These are phyloP conservation scores for Caenorhabditis sinica DNA, from an alignment of 2,888 invertebrate species.

Conservation along the genomic window DNA sequence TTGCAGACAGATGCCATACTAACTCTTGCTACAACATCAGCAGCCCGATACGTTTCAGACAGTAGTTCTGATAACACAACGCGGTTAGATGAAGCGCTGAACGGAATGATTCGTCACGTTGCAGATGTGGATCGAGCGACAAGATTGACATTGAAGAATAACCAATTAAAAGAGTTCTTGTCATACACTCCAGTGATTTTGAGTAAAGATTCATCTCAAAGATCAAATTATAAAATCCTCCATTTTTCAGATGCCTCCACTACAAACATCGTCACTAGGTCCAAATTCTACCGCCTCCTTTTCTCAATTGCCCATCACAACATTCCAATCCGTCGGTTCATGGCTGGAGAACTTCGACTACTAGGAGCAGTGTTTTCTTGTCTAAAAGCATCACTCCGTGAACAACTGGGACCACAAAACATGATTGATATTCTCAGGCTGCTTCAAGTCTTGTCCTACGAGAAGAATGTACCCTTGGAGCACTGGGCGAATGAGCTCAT, in stretches of 20 bases:
- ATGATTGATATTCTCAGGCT: conserved; percentile 79
- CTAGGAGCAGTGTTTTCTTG: conserved; percentile 74
- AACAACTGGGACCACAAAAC: conserved; percentile 80
- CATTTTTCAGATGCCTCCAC: conserved; percentile 54
- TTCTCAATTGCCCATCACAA: conserved; percentile 77
- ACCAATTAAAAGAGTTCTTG: conserved; percentile 65
- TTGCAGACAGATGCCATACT: conserved; percentile 58
- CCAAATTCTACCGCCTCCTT: conserved; percentile 72
- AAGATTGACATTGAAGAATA: conserved; percentile 61
- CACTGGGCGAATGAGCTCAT: conserved; percentile 76
- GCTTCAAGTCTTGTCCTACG: conserved; percentile 79
- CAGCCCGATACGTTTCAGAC: conserved; percentile 68
- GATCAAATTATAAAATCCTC: neutral
- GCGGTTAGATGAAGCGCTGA: conserved; percentile 70
- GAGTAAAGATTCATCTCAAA: conserved; percentile 15
- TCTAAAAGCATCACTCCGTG: conserved; percentile 73
- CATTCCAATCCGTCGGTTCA: conserved; percentile 71
- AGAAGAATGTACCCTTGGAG: conserved; percentile 72
- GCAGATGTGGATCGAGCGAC: conserved; percentile 67
- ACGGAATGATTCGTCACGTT: conserved; percentile 61
- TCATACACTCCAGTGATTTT: conserved; percentile 66
- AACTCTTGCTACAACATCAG: conserved; percentile 65
- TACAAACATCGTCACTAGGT: conserved; percentile 68
- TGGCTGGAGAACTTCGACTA: conserved; percentile 73
- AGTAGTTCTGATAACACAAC: conserved; percentile 66